Evolutionary conservation across 2,113 vertebrate species (phyloP), one percentile per base, ranked within the genome.

Genomic region (Ploceus nigricollis): DNA sequence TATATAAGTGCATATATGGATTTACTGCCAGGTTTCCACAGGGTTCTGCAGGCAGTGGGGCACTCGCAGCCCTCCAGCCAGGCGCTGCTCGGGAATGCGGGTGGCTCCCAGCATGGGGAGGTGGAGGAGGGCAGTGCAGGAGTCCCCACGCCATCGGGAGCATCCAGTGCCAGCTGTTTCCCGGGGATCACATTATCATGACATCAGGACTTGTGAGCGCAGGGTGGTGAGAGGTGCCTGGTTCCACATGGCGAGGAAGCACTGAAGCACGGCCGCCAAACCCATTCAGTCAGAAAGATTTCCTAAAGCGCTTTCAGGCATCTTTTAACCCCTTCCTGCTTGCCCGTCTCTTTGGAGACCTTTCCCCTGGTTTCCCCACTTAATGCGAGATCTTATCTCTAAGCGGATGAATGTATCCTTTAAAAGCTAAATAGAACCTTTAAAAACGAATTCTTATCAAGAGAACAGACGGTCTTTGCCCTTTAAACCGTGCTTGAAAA

Each of bases 321-420:
- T 50, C 47, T 85, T 72, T 95, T 96, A 96, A 96, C 93, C 76
- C 93, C 71, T 92, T 96, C 92, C 81, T 87, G 79, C 87, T 35
- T 9, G 18, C 24, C 72, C 3, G 1, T 13, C 65, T 58, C 68
- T 70, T 65, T 27, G 33, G 44, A 83, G 75, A 27, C 28, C 20
- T 78, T 66, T 58, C 58, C 25, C 30, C 21, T 1, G 25, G 4
- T 76, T 89, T 60, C 40, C 48, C 37, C 82, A 5, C 69, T 90
- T 64, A 44, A 16, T 20, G 50, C 20, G 13, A 70, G 81, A 78
- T 73, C 44, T 82, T 87, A 42, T 37, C 53, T 6, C 30, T 21
- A 56, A 11, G 71, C n/a, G 53, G 48, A 70, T 47, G 82, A 82
- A 79, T 31, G 50, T 48, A 53, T 33, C 56, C 72, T 78, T 94